phyloP scores from a whole-genome alignment of 2,888 invertebrate genomes.

The Micoletzkya japonica region DNA sequence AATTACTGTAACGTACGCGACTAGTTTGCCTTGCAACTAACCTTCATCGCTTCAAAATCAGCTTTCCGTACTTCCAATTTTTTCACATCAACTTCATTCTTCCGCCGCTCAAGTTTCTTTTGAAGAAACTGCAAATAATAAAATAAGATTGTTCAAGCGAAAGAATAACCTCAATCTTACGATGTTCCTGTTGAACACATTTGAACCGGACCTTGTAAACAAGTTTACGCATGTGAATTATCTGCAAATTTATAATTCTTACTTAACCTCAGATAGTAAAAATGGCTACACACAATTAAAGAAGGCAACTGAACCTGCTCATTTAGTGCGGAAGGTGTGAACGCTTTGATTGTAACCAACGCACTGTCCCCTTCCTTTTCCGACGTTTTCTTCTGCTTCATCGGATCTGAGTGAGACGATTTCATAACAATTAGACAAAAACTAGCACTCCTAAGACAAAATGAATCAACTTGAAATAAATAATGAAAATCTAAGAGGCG shows the following conservation, averaged over 20 bases:
- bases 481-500: too few relatives aligned
- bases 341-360: conserved; percentile 1
- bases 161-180: background rate
- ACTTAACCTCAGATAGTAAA: background rate
- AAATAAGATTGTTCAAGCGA: background rate
- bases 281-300: background rate
- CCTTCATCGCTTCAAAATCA: background rate
- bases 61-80: background rate
- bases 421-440: too few relatives aligned
- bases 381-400: too few relatives aligned
- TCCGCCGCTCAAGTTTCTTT: background rate
- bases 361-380: background rate
- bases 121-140: background rate
- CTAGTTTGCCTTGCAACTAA: background rate
- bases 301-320: conserved; percentile 2
- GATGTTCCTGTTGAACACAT: background rate
- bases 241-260: background rate
- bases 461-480: too few relatives aligned
- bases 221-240: conserved; percentile 4
- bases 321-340: conserved; percentile 20
- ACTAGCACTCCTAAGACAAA: too few relatives aligned
- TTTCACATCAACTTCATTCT: background rate
- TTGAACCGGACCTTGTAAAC: background rate
- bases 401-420: too few relatives aligned
- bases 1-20: background rate